Percentiles rank a stretch among this genome's conserved stretches.
These are phyloP conservation scores for Pantala flavescens DNA, from an alignment of 1,140 invertebrate genomes.

Conservation along the genomic window DNA sequence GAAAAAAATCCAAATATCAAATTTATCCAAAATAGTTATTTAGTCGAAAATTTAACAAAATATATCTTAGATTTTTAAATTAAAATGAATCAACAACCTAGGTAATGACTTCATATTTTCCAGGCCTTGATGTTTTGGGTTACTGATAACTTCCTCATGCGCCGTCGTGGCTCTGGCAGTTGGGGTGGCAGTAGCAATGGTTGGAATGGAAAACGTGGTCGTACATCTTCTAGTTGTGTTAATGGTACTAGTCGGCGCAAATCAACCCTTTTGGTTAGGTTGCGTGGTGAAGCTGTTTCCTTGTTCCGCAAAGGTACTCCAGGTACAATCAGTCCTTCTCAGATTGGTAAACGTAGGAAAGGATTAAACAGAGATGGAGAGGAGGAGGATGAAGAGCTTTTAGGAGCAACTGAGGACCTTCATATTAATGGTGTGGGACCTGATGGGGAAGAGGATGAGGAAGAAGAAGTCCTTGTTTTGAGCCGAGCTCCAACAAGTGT, in stretches of 20 bases:
- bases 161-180: slow-evolving; percentile 19
- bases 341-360: neutral
- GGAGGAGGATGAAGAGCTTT: neutral
- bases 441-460: neutral
- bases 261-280: neutral
- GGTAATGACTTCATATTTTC: too few relatives aligned
- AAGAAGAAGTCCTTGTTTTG: neutral
- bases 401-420: neutral
- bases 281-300: neutral
- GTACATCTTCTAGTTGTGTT: neutral
- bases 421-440: neutral
- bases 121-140: slow-evolving; percentile 77
- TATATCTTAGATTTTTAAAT: too few relatives aligned
- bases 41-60: too few relatives aligned
- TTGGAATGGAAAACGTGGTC: neutral
- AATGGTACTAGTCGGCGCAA: neutral
- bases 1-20: too few relatives aligned
- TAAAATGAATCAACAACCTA: too few relatives aligned
- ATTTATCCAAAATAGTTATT: too few relatives aligned
- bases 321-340: neutral
- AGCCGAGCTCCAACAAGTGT: too few relatives aligned
- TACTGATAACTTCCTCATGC: slow-evolving; percentile 71
- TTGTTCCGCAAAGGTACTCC: neutral
- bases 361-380: neutral
- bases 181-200: neutral